phyloP scores from a whole-genome alignment of 37 sponge, comb jelly and placozoan genomes.

The Aphrocallistes beatrix region DNA sequence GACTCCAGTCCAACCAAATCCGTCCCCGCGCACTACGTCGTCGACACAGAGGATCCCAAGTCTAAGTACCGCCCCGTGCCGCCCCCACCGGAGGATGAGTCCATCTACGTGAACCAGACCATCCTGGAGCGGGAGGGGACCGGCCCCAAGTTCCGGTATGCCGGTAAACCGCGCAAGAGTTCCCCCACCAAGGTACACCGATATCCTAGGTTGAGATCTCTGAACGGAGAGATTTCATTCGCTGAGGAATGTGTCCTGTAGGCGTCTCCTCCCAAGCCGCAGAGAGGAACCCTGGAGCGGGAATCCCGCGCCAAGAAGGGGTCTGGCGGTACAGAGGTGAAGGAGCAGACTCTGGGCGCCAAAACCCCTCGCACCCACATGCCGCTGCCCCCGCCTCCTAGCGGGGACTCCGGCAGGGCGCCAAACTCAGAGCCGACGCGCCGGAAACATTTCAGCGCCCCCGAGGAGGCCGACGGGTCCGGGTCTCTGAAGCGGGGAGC shows the following conservation, averaged over 20 bases:
- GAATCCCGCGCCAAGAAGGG: no score
- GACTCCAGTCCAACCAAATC: background rate
- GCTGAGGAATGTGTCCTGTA: no score
- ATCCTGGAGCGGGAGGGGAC: background rate
- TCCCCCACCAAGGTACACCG: no score
- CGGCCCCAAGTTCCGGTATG: background rate
- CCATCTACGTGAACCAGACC: conserved; percentile 10
- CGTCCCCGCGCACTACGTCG: background rate
- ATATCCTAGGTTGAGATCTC: no score
- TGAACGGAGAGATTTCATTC: no score
- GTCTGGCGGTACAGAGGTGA: background rate
- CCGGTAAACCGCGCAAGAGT: no score
- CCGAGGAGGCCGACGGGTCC: background rate
- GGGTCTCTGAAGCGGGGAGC: background rate
- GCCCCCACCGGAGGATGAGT: background rate
- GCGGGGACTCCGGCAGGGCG: background rate
- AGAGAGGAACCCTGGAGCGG: no score
- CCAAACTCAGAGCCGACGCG: background rate
- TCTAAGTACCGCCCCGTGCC: background rate
- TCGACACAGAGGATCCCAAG: background rate
- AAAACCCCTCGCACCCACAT: background rate
- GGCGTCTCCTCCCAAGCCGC: no score
- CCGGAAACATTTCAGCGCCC: background rate
- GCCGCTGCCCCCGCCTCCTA: background rate
- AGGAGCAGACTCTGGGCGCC: background rate